Percentiles rank a stretch among this genome's conserved stretches.
phyloP scores from a whole-genome alignment of 1,140 invertebrate genomes.

The honey bee (Apis mellifera) region Amel_HAv3.1 CM009936.2:16535501-16536000 shows the following conservation, averaged over 20 bases:
- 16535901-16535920: too few relatives aligned
- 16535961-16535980: too few relatives aligned
- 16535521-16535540: constrained; percentile 14
- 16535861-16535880: neutral
- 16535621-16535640: constrained; percentile 37
- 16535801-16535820: neutral
- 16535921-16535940: too few relatives aligned
- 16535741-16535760: neutral
- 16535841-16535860: too few relatives aligned
- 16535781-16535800: neutral
- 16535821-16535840: neutral
- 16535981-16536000: too few relatives aligned
- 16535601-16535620: constrained; percentile 49
- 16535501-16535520: constrained; percentile 49
- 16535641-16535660: constrained; percentile 30
- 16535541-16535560: constrained; percentile 27
- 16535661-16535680: constrained; percentile 61
- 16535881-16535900: neutral
- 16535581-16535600: constrained; percentile 45
- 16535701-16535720: constrained; percentile 31
- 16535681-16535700: constrained; percentile 76
- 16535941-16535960: too few relatives aligned
- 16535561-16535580: constrained; percentile 35
- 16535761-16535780: constrained; percentile 11
- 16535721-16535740: constrained; percentile 46